A percentile compares a stretch with the other conserved stretches of the same genome.
Evolutionary conservation across 2,888 invertebrate species (phyloP).

Genomic region (Amphipyra tragopoginis): DNA sequence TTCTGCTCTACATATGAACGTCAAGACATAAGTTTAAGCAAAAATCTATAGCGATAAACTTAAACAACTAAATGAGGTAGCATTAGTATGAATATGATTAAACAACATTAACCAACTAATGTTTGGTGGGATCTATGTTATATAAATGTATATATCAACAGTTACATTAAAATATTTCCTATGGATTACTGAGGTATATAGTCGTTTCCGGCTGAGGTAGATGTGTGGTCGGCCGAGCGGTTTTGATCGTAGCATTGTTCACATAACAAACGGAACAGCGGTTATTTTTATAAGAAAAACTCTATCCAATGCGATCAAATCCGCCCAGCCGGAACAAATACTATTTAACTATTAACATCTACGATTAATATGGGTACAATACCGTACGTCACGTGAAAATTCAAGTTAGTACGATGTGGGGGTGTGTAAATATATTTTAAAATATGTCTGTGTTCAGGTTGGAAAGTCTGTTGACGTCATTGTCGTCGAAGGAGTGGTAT

Average conservation of each 20-base stretch:
- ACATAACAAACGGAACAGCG: constrained; percentile 32
- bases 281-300: constrained; percentile 28
- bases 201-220: constrained; percentile 84
- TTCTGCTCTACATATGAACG: constrained; percentile 50
- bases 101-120: constrained; percentile 78
- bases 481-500: constrained; percentile 60
- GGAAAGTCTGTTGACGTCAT: constrained; percentile 62
- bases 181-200: constrained; percentile 87
- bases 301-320: constrained; percentile 43
- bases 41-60: constrained; percentile 66
- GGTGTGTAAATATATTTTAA: constrained; percentile 20
- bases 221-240: constrained; percentile 54
- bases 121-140: constrained; percentile 88
- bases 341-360: constrained; percentile 60
- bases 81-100: constrained; percentile 84
- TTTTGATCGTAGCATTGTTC: constrained; percentile 29
- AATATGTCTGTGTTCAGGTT: constrained; percentile 76
- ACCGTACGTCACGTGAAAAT: too few relatives aligned
- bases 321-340: constrained; percentile 63
- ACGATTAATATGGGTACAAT: constrained; percentile 39
- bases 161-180: constrained; percentile 81
- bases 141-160: constrained; percentile 80
- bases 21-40: constrained; percentile 59
- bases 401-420: neutral
- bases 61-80: constrained; percentile 85